Evolutionary conservation across 1,140 invertebrate species (phyloP).

Genomic region (Spodoptera litura): DNA sequence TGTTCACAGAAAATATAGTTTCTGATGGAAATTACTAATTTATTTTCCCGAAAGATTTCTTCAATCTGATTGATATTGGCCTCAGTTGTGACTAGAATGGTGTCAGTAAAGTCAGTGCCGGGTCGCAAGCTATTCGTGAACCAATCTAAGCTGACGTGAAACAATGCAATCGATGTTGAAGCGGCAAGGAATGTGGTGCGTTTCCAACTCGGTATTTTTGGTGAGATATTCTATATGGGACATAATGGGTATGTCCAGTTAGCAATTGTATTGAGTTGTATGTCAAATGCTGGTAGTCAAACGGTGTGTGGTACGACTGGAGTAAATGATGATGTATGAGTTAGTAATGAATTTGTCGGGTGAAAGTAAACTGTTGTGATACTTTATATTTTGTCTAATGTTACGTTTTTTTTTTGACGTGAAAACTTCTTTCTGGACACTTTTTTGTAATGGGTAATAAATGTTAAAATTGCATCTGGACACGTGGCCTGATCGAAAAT

Average conservation of each 20-base stretch:
- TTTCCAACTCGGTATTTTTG: not conserved
- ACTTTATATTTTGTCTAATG: too few relatives aligned
- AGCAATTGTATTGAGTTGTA: not conserved
- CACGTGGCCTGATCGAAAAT: too few relatives aligned
- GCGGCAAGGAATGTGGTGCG: conserved; percentile 25
- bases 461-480: too few relatives aligned
- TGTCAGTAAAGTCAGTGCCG: not conserved
- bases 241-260: not conserved
- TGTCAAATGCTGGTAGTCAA: not conserved
- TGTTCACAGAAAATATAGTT: too few relatives aligned
- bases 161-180: conserved; percentile 48
- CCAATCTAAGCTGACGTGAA: conserved; percentile 47
- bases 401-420: too few relatives aligned
- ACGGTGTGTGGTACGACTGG: too few relatives aligned
- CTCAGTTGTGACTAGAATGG: not conserved
- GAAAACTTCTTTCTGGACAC: too few relatives aligned
- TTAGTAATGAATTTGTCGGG: too few relatives aligned
- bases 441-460: too few relatives aligned
- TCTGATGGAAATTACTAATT: too few relatives aligned
- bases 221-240: not conserved
- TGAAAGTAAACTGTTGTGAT: too few relatives aligned
- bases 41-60: not conserved
- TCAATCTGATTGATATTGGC: not conserved
- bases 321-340: too few relatives aligned
- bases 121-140: conserved; percentile 39